Base-by-base conservation (phyloP, 2,888 invertebrate species). In the Oscheius onirici region DNA sequence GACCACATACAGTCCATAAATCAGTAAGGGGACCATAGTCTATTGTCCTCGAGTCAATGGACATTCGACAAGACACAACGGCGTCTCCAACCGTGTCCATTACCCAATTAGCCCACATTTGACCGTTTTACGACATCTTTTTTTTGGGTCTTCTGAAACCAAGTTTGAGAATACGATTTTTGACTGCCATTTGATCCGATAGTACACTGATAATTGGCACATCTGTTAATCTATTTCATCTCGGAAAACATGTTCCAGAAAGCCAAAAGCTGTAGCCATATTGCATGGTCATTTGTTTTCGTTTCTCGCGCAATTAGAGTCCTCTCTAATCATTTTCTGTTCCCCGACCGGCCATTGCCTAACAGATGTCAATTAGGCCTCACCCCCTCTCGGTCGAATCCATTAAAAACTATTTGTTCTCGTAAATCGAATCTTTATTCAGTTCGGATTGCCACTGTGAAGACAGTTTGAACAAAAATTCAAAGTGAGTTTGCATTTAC, bases 291-390 rank as follows among this genome's bases (percentile, higher is more conserved):
- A 43, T 58, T 58, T 58, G 58, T 58, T 58, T 58, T 58, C 41
- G 17, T 58, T 58, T 58, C 58, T 40, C 58, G n/a, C 22, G 26
- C 58, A 58, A 58, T 58, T 58, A 40, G 58, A 40, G 58, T 58
- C 40, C 58, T 41, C 58, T 40, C 58, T 58, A 58, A 58, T 58
- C 58, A 58, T 28, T 17, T 41, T 15, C 20, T 15, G 11, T 49
- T 49, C 20, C n/a, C 22, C 60, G 60, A 24, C 60, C 43, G 43
- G 6, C 57, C 28, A 40, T 46, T 43, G 17, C 24, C 63, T 46
- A 63, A 63, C 63, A 63, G 63, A 63, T 49, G 63, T 49, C 63
- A 63, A 49, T 63, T 63, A 63, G 34, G 3, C 40, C 28, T 55
- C 11, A 28, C 28, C 28, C 11, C 20, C 17, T 22, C 22, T 24